Evolutionary conservation across 2,888 invertebrate species (phyloP), one percentile per base, ranked within the genome.

Genomic region (Belgica antarctica): DNA sequence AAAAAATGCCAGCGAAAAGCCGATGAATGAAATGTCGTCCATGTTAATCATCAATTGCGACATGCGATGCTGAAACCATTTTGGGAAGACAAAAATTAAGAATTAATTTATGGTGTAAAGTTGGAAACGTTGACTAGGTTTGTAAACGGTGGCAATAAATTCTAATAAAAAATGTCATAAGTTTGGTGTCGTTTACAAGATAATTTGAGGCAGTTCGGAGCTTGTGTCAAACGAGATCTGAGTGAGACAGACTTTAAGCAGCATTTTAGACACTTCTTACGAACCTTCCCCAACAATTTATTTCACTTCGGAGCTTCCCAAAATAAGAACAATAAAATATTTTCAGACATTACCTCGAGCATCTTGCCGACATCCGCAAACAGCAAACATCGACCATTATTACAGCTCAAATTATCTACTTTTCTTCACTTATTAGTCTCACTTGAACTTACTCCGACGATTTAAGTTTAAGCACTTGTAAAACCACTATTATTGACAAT

Each of bases 371-470:
- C 68, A 68, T 68, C 17, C 68, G 28, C 1, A 68, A 57, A 34
- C 68, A 68, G 25, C 68, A 68, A 24, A 68, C 68, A 24, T 68
- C 68, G 3, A 68, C 68, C 68, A 68, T 68, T 22, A 57, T 52
- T 52, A 41, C 12, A 12, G 24, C 25, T 24, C 28, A 25, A 61
- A 61, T 24, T n/a, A n/a, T n/a, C n/a, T n/a, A n/a, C n/a, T n/a
- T n/a, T n/a, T n/a, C 15, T 66, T 27, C 52, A 66, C 41, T 47
- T 12, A 66, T 15, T 63, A 31, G 15, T 68, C 31, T 22, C 68
- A 68, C 57, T 68, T 57, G 57, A 57, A 57, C 68, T 68, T 34
- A 28, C 12, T 52, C 19, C 15, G 8, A n/a, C n/a, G n/a, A 34
- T 27, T 46, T 46, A 46, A 24, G 22, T 46, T 62, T 62, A 17